Evolutionary conservation across 2,888 invertebrate genomes (phyloP), one percentile per base, ranked within the genome.

Genomic region (Frankliniella intonsa): DNA sequence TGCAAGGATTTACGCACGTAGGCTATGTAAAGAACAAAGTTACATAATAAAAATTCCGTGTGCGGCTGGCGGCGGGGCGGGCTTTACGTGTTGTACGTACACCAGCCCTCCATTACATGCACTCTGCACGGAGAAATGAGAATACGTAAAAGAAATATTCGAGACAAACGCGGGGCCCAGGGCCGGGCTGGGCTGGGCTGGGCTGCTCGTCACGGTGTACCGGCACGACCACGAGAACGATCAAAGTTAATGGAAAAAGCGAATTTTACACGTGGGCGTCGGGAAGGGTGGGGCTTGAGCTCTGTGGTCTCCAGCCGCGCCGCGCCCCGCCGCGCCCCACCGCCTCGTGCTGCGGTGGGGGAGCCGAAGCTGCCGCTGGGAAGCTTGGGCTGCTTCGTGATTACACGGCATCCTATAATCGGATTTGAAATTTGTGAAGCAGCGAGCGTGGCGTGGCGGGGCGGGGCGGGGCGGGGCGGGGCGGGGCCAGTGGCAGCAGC

Each of bases 371-470:
- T 38, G 38, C 38, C 7, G 62, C 14, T 55, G 55, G 62, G n/a
- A 62, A 14, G 38, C 38, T 38, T 38, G 38, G 14, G 62, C 62
- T 62, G 62, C 62, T 22, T 76, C 69, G 69, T 76, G 69, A 76
- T 76, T 76, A 76, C 69, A 76, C 69, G 69, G 69, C 69, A 76
- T 76, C 69, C 69, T 76, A 76, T 76, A 76, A 76, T 76, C 69
- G 69, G 69, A 76, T 76, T 76, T 76, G 25, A 76, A 76, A 76
- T 76, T 76, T 76, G 69, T 76, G 69, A 76, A 76, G 69, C 62
- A 62, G 62, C 62, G 3, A 5, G 38, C 14, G 55, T 3, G 55
- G 55, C 38, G 38, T 55, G 62, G 62, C 38, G 62, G 19, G 19
- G n/a, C 62, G 62, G 5, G 62, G 62, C 14, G 62, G 55, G 10